Base-by-base conservation (phyloP, 1,140 invertebrate genomes). In the Pachypsylla venusta region DNA sequence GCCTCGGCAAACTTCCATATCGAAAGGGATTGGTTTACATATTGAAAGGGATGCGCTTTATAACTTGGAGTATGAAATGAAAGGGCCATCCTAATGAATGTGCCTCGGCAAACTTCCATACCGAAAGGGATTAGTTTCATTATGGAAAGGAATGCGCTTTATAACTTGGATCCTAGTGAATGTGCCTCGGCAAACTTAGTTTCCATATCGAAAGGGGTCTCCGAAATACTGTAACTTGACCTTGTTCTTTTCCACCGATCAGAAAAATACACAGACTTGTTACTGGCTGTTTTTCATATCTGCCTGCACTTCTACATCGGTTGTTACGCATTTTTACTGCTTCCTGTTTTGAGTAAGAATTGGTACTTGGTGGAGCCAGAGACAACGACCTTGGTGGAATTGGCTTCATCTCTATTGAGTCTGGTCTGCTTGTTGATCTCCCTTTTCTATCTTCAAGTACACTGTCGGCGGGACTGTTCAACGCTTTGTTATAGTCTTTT, bases 151-250 rank as follows among this genome's bases (percentile, higher is more conserved):
- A n/a, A n/a, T n/a, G n/a, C n/a, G n/a, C n/a, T n/a, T n/a, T n/a
- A n/a, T n/a, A n/a, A n/a, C n/a, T n/a, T n/a, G n/a, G n/a, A n/a
- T n/a, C n/a, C 30, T 63, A 63, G 48, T 59, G 61, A 35, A 64
- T 65, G 19, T 62, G 48, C 19, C 61, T 54, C 19, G 61, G 71
- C n/a, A 82, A 67, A 61, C 81, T 78, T 10, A 82, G 69, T 64
- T 79, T 80, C 81, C 81, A 83, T 14, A 83, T 72, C 0, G 80
- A 81, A 2, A 83, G 73, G 0, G 81, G 80, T 63, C 80, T 73
- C 61, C 79, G 79, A 60, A 83, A 83, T 16, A 81, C 77, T 1
- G 80, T 81, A 1, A 82, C 79, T 62, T 81, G 80, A 7, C 80
- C 79, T 35, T 80, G 79, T 63, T 82, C 80, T 63, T 81, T 82